Evolutionary conservation across 2,888 invertebrate genomes (phyloP).

Genomic region (Tetragonula carbonaria): DNA sequence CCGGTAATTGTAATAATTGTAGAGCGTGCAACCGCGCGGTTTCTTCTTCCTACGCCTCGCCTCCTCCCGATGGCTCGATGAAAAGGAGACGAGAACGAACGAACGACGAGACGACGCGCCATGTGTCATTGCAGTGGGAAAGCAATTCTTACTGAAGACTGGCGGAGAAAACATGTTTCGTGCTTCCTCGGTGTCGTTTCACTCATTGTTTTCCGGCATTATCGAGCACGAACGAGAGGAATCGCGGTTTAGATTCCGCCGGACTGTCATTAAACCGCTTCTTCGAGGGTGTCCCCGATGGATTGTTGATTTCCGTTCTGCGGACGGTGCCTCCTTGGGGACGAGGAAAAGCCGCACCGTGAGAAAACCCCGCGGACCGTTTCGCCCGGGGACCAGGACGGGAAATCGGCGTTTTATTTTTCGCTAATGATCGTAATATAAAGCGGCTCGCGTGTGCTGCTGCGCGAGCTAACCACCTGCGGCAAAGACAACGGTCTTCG

Average conservation of each 20-base stretch:
- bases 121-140: slow-evolving; percentile 76
- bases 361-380: slow-evolving; percentile 72
- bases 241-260: slow-evolving; percentile 78
- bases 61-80: slow-evolving; percentile 24
- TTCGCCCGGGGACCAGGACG: slow-evolving; percentile 24
- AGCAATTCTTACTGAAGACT: slow-evolving; percentile 44
- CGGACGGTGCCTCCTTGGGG: neutral
- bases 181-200: slow-evolving; percentile 12
- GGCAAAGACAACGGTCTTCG: slow-evolving; percentile 22
- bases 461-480: slow-evolving; percentile 30
- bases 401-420: neutral
- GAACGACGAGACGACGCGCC: slow-evolving; percentile 61
- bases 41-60: slow-evolving; percentile 66
- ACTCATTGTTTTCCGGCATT: slow-evolving; percentile 73
- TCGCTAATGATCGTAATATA: slow-evolving; percentile 1
- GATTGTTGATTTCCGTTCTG: slow-evolving; percentile 66
- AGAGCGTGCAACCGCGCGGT: slow-evolving; percentile 59
- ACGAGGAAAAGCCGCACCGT: slow-evolving; percentile 68
- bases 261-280: slow-evolving; percentile 78
- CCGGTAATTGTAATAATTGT: slow-evolving; percentile 83
- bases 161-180: slow-evolving; percentile 14
- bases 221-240: slow-evolving; percentile 63
- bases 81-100: slow-evolving; percentile 42
- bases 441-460: slow-evolving; percentile 59
- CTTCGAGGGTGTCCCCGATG: slow-evolving; percentile 72